Base-by-base conservation (phyloP, 2,888 invertebrate genomes). In the Zootermopsis nevadensis region DNA sequence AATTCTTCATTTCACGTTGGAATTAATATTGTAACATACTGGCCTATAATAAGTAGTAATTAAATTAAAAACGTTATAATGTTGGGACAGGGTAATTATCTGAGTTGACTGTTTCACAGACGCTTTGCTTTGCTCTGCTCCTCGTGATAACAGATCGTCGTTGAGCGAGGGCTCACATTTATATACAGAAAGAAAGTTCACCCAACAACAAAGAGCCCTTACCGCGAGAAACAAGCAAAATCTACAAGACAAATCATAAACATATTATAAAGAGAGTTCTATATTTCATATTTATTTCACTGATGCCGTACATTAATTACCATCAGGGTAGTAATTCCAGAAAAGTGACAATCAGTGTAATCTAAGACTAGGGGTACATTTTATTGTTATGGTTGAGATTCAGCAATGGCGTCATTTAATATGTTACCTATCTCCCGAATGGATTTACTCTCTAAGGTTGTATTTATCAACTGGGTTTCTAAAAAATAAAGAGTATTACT, bases 141-240 rank as follows among this genome's bases (percentile, higher is more conserved):
- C 38, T 74, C 38, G 72, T 31, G 72, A 72, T 33, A 69, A 15
- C 72, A 72, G 30, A 33, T 7, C 4, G 7, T 38, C n/a, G 74
- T 74, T 74, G 38, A 38, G 74, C 35, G 74, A 38, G 74, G 74
- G 38, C 74, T 74, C n/a, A 74, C 35, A 38, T 30, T n/a, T 69
- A 74, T 74, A 38, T 74, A 74, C 74, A 74, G n/a, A 74, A 69
- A 2, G 33, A 38, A 35, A 24, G 74, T 74, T 74, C 38, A 38
- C 38, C 74, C 74, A 74, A 74, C 74, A 74, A 35, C n/a, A 74
- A 33, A 8, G 38, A 38, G 8, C 19, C n/a, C 3, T 74, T 74
- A 74, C 38, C 38, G 74, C 74, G 74, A 74, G 74, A 74, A 74
- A 38, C 74, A 74, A 38, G n/a, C 27, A n/a, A 60, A 60, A n/a